These are phyloP conservation scores for Melanostoma scalare DNA, from an alignment of 2,888 invertebrate species.

Conservation along the genomic window DNA sequence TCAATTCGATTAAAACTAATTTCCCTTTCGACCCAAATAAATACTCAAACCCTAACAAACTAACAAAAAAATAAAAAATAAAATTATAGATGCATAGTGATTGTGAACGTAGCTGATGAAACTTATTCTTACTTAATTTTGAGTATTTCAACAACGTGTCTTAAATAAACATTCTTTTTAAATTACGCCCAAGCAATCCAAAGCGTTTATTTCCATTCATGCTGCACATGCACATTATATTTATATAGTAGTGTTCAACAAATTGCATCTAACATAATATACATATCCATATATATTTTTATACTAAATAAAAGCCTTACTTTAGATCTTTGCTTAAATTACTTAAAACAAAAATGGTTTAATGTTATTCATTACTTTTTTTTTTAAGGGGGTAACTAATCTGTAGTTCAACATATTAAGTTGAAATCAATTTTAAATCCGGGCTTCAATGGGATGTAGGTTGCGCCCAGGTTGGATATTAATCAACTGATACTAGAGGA, in stretches of 20 bases:
- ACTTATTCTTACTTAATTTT: too few species aligned
- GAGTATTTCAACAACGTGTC: too few species aligned
- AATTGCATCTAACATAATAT: conserved; percentile 12
- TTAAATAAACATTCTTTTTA: background rate
- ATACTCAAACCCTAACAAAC: too few species aligned
- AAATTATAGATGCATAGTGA: too few species aligned
- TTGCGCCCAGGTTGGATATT: conserved; percentile 63
- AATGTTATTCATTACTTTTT: background rate
- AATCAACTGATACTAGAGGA: conserved; percentile 81
- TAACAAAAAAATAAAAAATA: too few species aligned
- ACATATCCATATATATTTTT: background rate
- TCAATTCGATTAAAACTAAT: too few species aligned
- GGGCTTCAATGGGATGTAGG: conserved; percentile 57
- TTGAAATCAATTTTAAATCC: conserved; percentile 64
- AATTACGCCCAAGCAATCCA: background rate
- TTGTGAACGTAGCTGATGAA: too few species aligned
- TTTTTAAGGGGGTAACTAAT: background rate
- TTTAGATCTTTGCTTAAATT: conserved; percentile 23
- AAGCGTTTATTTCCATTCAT: conserved; percentile 32
- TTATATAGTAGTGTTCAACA: background rate
- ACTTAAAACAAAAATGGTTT: conserved; percentile 18
- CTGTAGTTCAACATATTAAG: conserved; percentile 44
- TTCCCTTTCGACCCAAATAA: too few species aligned
- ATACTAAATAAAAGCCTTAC: conserved; percentile 22
- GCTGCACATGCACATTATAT: background rate